Percentiles rank a stretch among this genome's conserved stretches.
Evolutionary conservation across 2,797 vertebrate genomes (phyloP).

Genomic region (Kryptolebias ocellatus): DNA sequence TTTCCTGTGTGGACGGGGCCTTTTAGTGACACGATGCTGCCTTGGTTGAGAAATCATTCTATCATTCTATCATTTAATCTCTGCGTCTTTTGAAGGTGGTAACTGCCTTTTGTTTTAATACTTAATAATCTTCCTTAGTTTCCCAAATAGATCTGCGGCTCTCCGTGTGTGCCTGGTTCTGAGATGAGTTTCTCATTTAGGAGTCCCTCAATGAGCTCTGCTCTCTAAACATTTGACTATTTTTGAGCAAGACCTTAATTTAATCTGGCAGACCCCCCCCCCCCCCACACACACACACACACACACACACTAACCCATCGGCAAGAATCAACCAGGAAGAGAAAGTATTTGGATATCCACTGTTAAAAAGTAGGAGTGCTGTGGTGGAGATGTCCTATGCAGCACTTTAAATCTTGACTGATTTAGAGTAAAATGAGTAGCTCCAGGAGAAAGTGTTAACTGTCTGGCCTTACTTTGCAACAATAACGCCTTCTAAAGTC

Average conservation of each 20-base stretch:
- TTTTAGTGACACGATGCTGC: no score
- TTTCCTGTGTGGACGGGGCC: no score
- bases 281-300: no score
- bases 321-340: slow-evolving; percentile 53
- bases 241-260: slow-evolving; percentile 59
- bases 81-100: no score
- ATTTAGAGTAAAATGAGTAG: slow-evolving; percentile 24
- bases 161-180: slow-evolving; percentile 1
- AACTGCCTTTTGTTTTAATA: no score
- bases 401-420: background rate
- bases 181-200: slow-evolving; percentile 47
- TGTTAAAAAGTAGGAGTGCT: slow-evolving; percentile 10
- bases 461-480: slow-evolving; percentile 8
- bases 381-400: background rate
- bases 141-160: no score
- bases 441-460: slow-evolving; percentile 23
- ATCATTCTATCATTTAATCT: no score
- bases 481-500: slow-evolving; percentile 10
- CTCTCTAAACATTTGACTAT: slow-evolving; percentile 48
- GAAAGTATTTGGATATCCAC: slow-evolving; percentile 50
- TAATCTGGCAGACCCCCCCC: slow-evolving; percentile 46
- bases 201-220: slow-evolving; percentile 45
- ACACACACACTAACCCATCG: background rate
- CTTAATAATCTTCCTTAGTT: no score
- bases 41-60: no score